Base-by-base conservation (phyloP, 2,797 vertebrate species). In the Enteromius paludinosus region DNA sequence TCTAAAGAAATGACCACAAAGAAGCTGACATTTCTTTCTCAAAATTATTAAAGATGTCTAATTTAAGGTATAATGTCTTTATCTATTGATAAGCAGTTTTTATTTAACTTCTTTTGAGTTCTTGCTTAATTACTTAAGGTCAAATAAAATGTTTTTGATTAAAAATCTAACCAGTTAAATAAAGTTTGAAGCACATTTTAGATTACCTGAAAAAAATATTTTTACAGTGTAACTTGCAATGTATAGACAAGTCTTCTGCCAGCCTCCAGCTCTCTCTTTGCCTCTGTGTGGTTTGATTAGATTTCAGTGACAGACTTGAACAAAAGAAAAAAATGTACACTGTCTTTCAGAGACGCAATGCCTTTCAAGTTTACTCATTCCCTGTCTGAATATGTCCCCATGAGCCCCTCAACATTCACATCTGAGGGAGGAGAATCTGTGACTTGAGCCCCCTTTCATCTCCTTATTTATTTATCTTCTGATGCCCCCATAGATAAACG, bases 231-330 rank as follows among this genome's bases (percentile, higher is more conserved):
- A 54, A 62, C 65, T 77, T 78, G 74, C 77, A 70, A 75, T 70
- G 65, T 73, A 71, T 70, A 62, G 68, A 68, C 64, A 52, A 5
- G 80, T 79, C 90, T 88, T 77, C 86, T 54, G 38, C 62, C 76
- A 72, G 47, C 54, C 43, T 47, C 41, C 20, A 41, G 18, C 45
- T 61, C 35, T 52, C 33, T 82, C 30, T 54, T 75, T 65, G 12
- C 14, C 77, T 79, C 12, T 2, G 54, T 71, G 66, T 47, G 0
- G 85, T 75, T 84, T 85, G 78, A 84, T 92, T 86, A 82, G 78
- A 85, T 85, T 82, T 82, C 88, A 83, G 86, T 83, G 28, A 28
- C 84, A 20, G 49, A 62, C 74, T 75, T 54, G 70, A 86, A 82
- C 47, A 49, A 54, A 79, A 87, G 72, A 35, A 64, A 10, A 17